Evolutionary conservation across 2,797 vertebrate genomes (phyloP), one percentile per base, ranked within the genome.

Genomic region (Pygocentrus nattereri): DNA sequence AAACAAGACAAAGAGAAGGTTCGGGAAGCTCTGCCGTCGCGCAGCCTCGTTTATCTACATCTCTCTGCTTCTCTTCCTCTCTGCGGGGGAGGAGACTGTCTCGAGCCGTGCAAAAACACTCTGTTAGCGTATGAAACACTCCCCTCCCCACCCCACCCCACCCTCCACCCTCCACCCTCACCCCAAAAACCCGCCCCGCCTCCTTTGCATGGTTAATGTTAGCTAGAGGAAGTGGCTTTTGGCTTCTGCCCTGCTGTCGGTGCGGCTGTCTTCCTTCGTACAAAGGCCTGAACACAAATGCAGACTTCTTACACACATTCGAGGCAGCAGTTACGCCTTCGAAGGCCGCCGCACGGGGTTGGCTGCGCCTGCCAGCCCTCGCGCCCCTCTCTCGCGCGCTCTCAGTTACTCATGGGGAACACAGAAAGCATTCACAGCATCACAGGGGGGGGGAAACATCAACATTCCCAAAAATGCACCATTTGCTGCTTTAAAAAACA

Each of bases 401-500:
- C 34, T 77, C 64, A 44, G 67, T 61, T 34, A 77, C 64, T 74
- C 74, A 77, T 77, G 69, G 52, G 25, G 69, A 75, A 83, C 71
- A 81, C 72, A 84, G 77, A 85, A 85, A 27, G 87, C 81, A 88
- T 87, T 89, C 87, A 87, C 74, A 88, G 76, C 84, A 87, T 84
- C 19, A 85, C 80, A 82, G 71, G 85, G 65, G 64, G 27, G 25
- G 74, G 81, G 78, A 85, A 79, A 82, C 68, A 86, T 82, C 79
- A 85, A 85, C 67, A 89, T 83, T 85, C 71, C 84, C 80, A 84
- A 81, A n/a, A 86, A 47, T 44, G 79, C 82, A 82, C 87, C 83
- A 78, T 84, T 75, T 74, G 70, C 68, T 81, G 74, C 59, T 74
- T 62, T 82, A 76, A 76, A 79, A 27, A 34, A 82, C 59, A 72